Evolutionary conservation across 2,113 vertebrate species (phyloP), one percentile per base, ranked within the genome.

Genomic region (Stomatorhinus ivindoensis): DNA sequence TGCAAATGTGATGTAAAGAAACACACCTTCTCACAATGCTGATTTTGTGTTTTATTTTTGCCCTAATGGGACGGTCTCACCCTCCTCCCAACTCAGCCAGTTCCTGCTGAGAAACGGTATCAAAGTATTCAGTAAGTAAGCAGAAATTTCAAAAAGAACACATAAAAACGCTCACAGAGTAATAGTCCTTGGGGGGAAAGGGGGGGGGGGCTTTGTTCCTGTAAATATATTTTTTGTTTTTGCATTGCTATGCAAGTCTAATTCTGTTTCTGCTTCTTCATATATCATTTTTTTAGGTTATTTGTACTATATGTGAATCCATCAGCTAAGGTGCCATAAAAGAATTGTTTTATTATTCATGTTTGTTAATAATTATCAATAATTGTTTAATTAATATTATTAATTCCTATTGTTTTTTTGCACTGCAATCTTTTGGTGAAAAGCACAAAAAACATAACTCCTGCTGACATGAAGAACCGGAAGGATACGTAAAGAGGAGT

Each of bases 1-100:
- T 99, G 97, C 98, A 99, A 97, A 99, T 99, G 97, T 96, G 97
- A 98, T 99, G 98, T 99, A 99, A 97, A 99, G 97, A 97, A 96
- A 97, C 96, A 97, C 96, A 97, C 97, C 96, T 97, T 97, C 97
- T 95, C 96, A 97, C 97, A 95, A 96, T 96, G 95, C 94, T 95
- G 96, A 96, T 98, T 96, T 97, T 96, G 94, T 93, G 94, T 94
- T 96, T 97, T 95, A 96, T 92, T 93, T 93, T 93, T 86, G 93
- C 93, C 94, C 82, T 92, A 92, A 93, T 92, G 93, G 88, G 93
- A 94, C 15, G 85, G 46, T 87, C 17, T 53, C 44, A 47, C 82
- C 39, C 82, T 10, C 97, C 97, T 97, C 97, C 96, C 97, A 97
- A 96, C 96, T 98, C 61, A 51, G 61, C 88, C 95, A 94, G 95